Conservation (phyloP, 2,113 vertebrate species). For the Piaya cayana region DNA sequence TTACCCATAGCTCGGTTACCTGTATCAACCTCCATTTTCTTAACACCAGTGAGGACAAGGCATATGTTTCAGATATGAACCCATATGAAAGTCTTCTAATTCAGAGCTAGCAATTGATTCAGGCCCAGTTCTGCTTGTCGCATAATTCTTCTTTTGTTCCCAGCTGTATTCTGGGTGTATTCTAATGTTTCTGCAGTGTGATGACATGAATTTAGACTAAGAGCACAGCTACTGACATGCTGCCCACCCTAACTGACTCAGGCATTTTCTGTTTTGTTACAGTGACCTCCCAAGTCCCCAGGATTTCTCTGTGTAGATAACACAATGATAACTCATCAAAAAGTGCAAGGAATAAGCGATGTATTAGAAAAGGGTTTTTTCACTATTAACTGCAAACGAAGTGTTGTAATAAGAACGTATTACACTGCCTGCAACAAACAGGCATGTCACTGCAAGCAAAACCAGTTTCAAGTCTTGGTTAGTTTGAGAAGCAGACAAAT, state of each 20-base stretch:
- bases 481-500: slow-evolving; percentile 36
- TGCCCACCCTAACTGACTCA: neutral
- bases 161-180: neutral
- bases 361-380: neutral
- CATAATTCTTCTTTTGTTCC: neutral
- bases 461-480: neutral
- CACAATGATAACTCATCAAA: neutral
- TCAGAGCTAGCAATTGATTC: neutral
- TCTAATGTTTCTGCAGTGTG: neutral
- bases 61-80: neutral
- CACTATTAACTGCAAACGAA: neutral
- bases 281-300: neutral
- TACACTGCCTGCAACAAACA: neutral
- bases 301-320: neutral
- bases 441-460: slow-evolving; percentile 28
- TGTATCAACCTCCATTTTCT: neutral
- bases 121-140: neutral
- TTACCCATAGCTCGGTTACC: neutral
- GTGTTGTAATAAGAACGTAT: neutral
- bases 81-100: neutral
- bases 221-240: neutral
- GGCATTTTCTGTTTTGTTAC: neutral
- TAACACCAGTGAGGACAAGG: neutral
- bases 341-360: neutral
- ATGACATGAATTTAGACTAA: neutral